Percentiles rank a stretch among this genome's conserved stretches.
phyloP scores from a whole-genome alignment of 2,113 vertebrate genomes.

The Anhinga rufa region DNA sequence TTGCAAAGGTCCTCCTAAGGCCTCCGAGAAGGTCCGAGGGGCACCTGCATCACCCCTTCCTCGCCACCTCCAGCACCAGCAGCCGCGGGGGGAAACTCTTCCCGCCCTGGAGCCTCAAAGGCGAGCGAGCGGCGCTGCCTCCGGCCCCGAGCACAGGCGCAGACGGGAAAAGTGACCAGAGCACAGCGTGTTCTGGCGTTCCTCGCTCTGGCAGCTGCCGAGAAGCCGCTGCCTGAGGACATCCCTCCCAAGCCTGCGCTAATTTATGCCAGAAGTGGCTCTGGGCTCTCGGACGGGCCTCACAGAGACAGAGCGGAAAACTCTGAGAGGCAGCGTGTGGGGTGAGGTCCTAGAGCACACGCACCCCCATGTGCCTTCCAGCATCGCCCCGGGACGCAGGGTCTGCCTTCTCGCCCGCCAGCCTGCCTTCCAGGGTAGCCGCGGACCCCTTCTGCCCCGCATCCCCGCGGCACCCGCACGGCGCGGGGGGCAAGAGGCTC shows the following conservation, averaged over 20 bases:
- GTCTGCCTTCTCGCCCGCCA: background rate
- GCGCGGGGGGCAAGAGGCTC: background rate
- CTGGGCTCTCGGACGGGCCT: background rate
- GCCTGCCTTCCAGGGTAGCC: background rate
- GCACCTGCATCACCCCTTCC: background rate
- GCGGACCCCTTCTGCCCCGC: rapidly evolving
- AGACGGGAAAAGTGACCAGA: background rate
- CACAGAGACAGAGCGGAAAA: background rate
- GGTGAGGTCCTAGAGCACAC: background rate
- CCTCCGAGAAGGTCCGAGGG: background rate
- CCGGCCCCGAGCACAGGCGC: background rate
- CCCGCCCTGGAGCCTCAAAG: background rate
- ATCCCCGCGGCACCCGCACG: too few relatives aligned
- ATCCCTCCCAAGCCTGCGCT: background rate
- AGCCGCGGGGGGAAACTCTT: background rate
- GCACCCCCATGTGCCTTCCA: background rate
- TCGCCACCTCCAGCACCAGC: background rate
- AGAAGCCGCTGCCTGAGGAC: background rate
- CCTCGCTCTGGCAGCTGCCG: background rate
- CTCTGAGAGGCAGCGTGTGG: rapidly evolving
- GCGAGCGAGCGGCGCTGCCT: background rate
- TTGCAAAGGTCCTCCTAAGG: background rate
- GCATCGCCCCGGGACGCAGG: too few relatives aligned
- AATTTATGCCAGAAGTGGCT: background rate
- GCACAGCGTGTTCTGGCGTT: background rate